A percentile compares a stretch with the other conserved stretches of the same genome.
Evolutionary conservation across 2,888 invertebrate genomes (phyloP).

Genomic region (Ypsolopha sequella): DNA sequence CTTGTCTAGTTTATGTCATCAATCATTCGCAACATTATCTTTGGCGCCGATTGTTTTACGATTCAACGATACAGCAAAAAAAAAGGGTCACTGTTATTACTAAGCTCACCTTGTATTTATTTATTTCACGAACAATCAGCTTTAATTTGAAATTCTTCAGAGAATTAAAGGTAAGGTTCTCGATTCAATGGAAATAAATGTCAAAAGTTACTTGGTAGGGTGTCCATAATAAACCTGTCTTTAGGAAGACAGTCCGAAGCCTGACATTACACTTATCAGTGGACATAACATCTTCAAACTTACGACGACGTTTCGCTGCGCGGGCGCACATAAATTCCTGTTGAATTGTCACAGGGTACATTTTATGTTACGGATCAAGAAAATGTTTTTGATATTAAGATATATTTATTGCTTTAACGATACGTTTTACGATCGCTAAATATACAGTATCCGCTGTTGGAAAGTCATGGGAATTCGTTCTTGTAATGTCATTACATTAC

Average conservation of each 20-base stretch:
- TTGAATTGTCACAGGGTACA: conserved; percentile 51
- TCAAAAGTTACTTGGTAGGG: conserved; percentile 30
- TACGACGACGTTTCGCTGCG: conserved; percentile 53
- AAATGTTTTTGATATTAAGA: conserved; percentile 65
- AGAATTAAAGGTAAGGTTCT: background rate
- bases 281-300: conserved; percentile 64
- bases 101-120: background rate
- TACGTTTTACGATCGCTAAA: conserved; percentile 1
- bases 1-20: background rate
- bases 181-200: background rate
- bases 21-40: background rate
- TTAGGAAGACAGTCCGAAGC: conserved; percentile 46
- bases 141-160: background rate
- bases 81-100: too few species aligned
- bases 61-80: too few species aligned
- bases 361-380: conserved; percentile 66
- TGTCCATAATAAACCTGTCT: conserved; percentile 65
- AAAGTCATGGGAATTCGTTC: background rate
- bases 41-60: background rate
- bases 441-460: background rate
- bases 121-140: background rate
- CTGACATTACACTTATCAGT: conserved; percentile 60
- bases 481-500: background rate
- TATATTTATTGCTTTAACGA: conserved; percentile 35
- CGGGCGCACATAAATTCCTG: conserved; percentile 57